Percentiles rank a stretch among this genome's conserved stretches.
phyloP scores from a whole-genome alignment of 2,888 invertebrate species.

The Caenorhabditis virilis region DNA sequence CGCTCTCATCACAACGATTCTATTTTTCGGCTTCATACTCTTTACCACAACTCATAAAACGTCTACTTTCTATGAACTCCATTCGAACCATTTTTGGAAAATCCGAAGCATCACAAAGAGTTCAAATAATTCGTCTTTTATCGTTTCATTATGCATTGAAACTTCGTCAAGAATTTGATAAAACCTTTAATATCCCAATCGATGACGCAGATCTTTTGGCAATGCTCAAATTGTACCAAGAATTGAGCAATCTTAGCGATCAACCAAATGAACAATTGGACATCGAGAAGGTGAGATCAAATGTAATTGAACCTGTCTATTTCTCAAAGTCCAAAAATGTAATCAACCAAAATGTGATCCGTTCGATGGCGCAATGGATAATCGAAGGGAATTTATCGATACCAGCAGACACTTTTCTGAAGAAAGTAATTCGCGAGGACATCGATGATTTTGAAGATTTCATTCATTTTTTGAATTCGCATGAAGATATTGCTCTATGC shows the following conservation, averaged over 20 bases:
- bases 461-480: slow-evolving; percentile 22
- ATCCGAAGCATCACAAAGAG: slow-evolving; percentile 22
- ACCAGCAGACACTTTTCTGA: slow-evolving; percentile 29
- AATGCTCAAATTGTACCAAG: slow-evolving; percentile 23
- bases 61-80: slow-evolving; percentile 14
- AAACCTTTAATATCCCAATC: slow-evolving; percentile 9
- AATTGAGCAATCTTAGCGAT: slow-evolving; percentile 21
- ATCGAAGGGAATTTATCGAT: slow-evolving; percentile 21
- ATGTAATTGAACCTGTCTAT: slow-evolving; percentile 27
- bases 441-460: slow-evolving; percentile 30
- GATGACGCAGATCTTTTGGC: slow-evolving; percentile 32
- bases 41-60: slow-evolving; percentile 9
- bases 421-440: slow-evolving; percentile 15
- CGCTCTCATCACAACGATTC: slow-evolving; percentile 12
- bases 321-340: slow-evolving; percentile 13
- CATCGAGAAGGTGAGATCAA: slow-evolving; percentile 12
- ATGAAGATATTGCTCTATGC: slow-evolving; percentile 26
- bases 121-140: slow-evolving; percentile 19
- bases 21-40: slow-evolving; percentile 17
- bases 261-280: slow-evolving; percentile 29
- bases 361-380: slow-evolving; percentile 33
- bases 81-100: slow-evolving; percentile 16
- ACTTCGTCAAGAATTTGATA: slow-evolving; percentile 9
- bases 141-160: slow-evolving; percentile 23
- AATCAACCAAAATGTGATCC: slow-evolving; percentile 10